Percentiles rank a stretch among this genome's conserved stretches.
Evolutionary conservation across 2,113 vertebrate species (phyloP).

Genomic region (Strix uralensis): DNA sequence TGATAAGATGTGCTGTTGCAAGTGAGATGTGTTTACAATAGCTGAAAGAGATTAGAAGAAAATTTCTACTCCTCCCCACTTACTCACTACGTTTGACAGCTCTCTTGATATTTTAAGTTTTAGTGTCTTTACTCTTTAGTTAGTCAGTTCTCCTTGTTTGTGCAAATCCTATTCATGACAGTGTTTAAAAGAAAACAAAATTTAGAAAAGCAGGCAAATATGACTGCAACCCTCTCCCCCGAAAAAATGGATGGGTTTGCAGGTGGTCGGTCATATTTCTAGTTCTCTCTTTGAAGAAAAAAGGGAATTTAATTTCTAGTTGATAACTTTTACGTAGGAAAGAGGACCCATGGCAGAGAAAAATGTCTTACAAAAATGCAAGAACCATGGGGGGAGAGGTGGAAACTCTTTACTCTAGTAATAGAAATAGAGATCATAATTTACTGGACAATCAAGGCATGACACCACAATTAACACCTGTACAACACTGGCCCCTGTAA

Average conservation of each 20-base stretch:
- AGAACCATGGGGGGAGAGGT: not conserved
- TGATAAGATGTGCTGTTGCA: slow-evolving; percentile 38
- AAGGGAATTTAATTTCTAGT: not conserved
- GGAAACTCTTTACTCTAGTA: not conserved
- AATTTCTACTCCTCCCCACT: slow-evolving; percentile 16
- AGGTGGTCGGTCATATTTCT: not conserved
- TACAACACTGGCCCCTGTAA: not conserved
- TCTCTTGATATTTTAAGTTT: slow-evolving; percentile 24
- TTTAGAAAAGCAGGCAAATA: not conserved
- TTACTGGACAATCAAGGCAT: not conserved
- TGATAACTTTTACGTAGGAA: not conserved
- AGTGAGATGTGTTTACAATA: slow-evolving; percentile 54
- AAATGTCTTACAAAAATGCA: not conserved
- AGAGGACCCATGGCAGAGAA: not conserved
- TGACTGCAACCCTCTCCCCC: not conserved
- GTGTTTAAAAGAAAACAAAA: not conserved
- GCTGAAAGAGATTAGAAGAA: slow-evolving; percentile 36
- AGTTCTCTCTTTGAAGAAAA: not conserved
- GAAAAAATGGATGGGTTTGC: fast-evolving
- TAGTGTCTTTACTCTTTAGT: not conserved
- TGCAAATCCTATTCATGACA: not conserved
- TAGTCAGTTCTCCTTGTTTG: not conserved
- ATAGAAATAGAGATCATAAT: not conserved
- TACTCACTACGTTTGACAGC: not conserved
- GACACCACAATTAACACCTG: not conserved